Conservation (phyloP, 2,113 vertebrate genomes). For the Agelaius tricolor region DNA sequence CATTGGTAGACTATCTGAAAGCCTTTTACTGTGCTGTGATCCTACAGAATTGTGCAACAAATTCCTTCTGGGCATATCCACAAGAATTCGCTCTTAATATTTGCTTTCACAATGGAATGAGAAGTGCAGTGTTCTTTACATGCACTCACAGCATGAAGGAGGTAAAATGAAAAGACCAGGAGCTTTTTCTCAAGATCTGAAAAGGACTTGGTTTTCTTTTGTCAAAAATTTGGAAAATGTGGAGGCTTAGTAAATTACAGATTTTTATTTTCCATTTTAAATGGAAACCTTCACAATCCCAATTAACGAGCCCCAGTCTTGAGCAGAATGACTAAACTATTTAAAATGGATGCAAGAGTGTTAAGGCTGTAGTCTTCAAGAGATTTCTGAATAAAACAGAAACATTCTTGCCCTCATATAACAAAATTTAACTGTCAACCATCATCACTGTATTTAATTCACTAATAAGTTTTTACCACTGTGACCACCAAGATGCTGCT, state of each 20-base stretch:
- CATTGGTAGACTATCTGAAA: not conserved
- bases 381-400: not conserved
- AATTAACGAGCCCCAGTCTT: not conserved
- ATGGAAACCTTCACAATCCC: not conserved
- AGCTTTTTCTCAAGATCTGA: not conserved
- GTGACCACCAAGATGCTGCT: not conserved
- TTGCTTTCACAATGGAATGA: not conserved
- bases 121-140: rapidly evolving
- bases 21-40: not conserved
- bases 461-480: not conserved
- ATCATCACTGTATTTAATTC: not conserved
- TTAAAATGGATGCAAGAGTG: not conserved
- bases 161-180: not conserved
- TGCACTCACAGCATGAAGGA: not conserved
- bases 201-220: not conserved
- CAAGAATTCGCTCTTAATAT: not conserved
- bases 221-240: not conserved
- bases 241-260: rapidly evolving
- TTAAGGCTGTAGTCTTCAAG: not conserved
- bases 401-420: not conserved
- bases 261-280: not conserved
- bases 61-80: not conserved
- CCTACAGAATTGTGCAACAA: not conserved
- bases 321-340: not conserved
- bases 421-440: not conserved